phyloP scores from a whole-genome alignment of 2,888 invertebrate genomes.

The Scaptomyza polygonia region DNA sequence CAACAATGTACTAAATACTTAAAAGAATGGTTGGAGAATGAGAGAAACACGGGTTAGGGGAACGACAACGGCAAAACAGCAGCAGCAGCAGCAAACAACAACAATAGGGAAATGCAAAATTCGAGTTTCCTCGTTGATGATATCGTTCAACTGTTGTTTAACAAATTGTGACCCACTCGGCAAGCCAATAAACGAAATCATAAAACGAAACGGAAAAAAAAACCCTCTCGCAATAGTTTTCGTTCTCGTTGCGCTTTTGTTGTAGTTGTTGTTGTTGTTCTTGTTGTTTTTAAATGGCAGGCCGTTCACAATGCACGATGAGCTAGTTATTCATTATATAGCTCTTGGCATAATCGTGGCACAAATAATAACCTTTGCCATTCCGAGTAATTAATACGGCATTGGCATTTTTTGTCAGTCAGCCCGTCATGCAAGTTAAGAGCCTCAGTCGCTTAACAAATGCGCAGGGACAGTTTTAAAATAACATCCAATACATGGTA shows the following conservation, averaged over 20 bases:
- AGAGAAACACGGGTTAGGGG: neutral
- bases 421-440: slow-evolving; percentile 44
- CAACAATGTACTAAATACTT: slow-evolving; percentile 3
- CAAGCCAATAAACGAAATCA: slow-evolving; percentile 21
- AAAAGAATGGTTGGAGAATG: neutral
- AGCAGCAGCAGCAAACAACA: neutral
- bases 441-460: slow-evolving; percentile 8
- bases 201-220: neutral
- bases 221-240: slow-evolving; percentile 1
- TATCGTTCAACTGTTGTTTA: slow-evolving; percentile 17
- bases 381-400: slow-evolving; percentile 61
- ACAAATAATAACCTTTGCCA: slow-evolving; percentile 33
- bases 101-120: slow-evolving; percentile 22
- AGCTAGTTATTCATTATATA: slow-evolving; percentile 7
- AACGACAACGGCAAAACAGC: too few species aligned
- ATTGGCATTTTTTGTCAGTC: slow-evolving; percentile 44
- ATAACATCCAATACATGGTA: slow-evolving; percentile 9
- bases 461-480: neutral
- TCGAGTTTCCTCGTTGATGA: slow-evolving; percentile 12
- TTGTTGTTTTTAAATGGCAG: slow-evolving; percentile 5
- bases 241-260: slow-evolving; percentile 4
- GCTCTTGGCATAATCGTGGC: slow-evolving; percentile 11
- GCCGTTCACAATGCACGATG: slow-evolving; percentile 25
- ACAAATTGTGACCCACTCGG: slow-evolving; percentile 17
- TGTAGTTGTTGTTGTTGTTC: neutral